Evolutionary conservation across 2,888 invertebrate genomes (phyloP), one percentile per base, ranked within the genome.

Genomic region (Heliconius ismenius): DNA sequence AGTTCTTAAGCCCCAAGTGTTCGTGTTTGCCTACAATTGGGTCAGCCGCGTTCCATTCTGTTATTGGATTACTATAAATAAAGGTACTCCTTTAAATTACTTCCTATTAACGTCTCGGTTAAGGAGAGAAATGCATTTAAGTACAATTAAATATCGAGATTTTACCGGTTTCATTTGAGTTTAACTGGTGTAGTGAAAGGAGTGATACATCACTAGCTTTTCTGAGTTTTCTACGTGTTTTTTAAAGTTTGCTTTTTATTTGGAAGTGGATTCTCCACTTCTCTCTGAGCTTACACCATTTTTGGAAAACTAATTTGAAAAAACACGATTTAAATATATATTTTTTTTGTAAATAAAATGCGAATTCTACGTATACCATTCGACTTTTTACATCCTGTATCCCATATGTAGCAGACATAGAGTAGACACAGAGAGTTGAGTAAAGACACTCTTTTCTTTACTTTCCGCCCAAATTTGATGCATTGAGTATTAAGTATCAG

Each of bases 11-110:
- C 72, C 58, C 32, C 4, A 18, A 76, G 39, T 62, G 10, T 70
- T 28, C 43, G 64, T 58, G 69, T 36, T 76, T 32, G n/a, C 36
- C 43, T 26, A 54, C 69, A 79, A 77, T 78, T 74, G 69, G 79
- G 79, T 78, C 79, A 78, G 65, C 54, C 70, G 73, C 68, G 68
- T 49, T 73, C 77, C 60, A 54, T 39, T 70, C 73, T 39, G 74
- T 76, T 78, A 79, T 79, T 78, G 79, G 78, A 78, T 79, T 79
- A 79, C 79, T 74, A 78, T 79, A 78, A 79, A 79, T 78, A 78
- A 72, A 74, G 65, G 76, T 73, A 76, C 78, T 74, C 65, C 77
- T 75, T 77, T 70, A 73, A 79, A 77, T 77, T 75, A 75, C 62
- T 78, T 68, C 68, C 78, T 78, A 73, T 73, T 76, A 73, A 60